phyloP scores from a whole-genome alignment of 2,113 vertebrate species.

The Glareola pratincola region DNA sequence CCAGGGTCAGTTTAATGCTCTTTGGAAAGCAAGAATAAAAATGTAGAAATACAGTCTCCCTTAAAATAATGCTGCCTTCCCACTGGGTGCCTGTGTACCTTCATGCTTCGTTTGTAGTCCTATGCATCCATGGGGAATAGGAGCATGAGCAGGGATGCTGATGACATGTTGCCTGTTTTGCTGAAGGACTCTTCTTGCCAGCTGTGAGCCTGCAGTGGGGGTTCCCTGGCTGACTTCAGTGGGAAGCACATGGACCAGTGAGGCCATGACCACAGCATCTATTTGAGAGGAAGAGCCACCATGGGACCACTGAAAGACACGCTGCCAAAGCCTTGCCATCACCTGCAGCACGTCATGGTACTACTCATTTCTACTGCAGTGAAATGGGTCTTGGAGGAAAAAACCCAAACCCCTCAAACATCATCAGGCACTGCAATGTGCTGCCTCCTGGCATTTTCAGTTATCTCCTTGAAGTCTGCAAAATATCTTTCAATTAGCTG shows the following conservation, averaged over 20 bases:
- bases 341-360: fast-evolving
- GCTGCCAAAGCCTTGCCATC: not conserved
- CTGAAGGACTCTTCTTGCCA: not conserved
- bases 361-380: not conserved
- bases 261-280: not conserved
- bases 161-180: not conserved
- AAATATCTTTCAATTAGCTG: not conserved
- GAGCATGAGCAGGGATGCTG: not conserved
- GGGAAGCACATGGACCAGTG: not conserved
- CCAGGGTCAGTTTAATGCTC: not conserved
- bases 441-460: not conserved
- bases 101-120: not conserved
- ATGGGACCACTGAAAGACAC: fast-evolving
- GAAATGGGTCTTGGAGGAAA: not conserved
- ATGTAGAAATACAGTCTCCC: not conserved
- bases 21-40: not conserved
- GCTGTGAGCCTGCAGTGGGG: not conserved
- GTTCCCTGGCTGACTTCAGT: not conserved
- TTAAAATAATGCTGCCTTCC: not conserved
- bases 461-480: not conserved
- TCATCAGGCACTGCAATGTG: not conserved
- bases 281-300: not conserved
- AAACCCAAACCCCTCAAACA: not conserved
- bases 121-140: not conserved
- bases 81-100: not conserved